Evolutionary conservation across 2,797 vertebrate species (phyloP), one percentile per base, ranked within the genome.

Genomic region (Tympanoctomys barrerae): DNA sequence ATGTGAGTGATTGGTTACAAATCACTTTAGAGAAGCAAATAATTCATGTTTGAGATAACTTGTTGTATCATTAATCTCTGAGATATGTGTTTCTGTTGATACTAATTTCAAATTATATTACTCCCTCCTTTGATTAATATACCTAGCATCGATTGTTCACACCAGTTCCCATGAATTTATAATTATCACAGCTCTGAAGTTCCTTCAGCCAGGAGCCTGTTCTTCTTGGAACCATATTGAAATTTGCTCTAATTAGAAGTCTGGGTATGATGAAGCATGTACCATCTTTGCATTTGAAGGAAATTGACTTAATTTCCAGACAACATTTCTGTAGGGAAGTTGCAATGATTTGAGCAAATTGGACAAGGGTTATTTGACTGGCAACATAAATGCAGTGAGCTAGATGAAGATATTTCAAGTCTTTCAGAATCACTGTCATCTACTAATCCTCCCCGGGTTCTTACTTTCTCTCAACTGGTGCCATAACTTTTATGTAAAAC

Each of bases 161-260:
- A 66, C 36, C 77, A 62, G 28, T 85, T 62, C 2, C 59, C 4
- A 52, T 12, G 73, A 9, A 87, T 80, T 83, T 66, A 39, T 21
- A 68, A 68, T 36, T 79, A 85, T n/a, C 19, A 90, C 85, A 71
- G 22, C 68, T 90, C 19, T 64, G 54, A 91, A 93, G 71, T 62
- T 71, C 2, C 22, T 77, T 31, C 11, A 31, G 49, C 13, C 10
- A 49, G 52, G 19, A 77, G 31, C 8, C n/a, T 77, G 46, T 77
- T 46, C 5, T 59, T 54, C 36, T 84, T 16, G 66, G 54, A 95
- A 49, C 26, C 24, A 19, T 81, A 61, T 18, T 71, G 61, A 28
- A 46, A 87, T 0, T 77, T 46, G 2, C 59, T 86, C 33, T 28
- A 66, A 21, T 6, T 71, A 19, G 26, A 87, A 83, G 3, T 19